These are phyloP conservation scores for Dendroctonus valens DNA, from an alignment of 1,140 invertebrate species.

Conservation along the genomic window DNA sequence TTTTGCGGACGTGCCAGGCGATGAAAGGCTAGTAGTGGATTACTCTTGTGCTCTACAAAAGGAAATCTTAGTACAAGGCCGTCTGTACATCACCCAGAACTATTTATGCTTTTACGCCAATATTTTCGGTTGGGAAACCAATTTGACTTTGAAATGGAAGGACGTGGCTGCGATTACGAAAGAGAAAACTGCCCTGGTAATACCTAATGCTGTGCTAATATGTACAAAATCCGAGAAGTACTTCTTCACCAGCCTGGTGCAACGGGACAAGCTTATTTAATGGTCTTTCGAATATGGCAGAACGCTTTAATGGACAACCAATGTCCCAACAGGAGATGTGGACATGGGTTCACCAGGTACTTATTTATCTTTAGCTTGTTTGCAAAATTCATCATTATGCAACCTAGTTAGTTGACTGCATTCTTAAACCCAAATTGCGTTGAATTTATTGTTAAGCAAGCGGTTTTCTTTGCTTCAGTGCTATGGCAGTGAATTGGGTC, in stretches of 20 bases:
- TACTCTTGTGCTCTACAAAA: conserved; percentile 95
- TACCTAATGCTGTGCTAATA: conserved; percentile 92
- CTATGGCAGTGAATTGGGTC: conserved; percentile 89
- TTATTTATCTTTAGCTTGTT: neutral
- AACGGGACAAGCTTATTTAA: conserved; percentile 90
- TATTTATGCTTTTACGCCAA: conserved; percentile 95
- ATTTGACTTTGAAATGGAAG: conserved; percentile 76
- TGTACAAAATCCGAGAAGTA: conserved; percentile 81
- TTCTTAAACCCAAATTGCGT: too few relatives aligned
- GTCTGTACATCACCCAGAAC: conserved; percentile 89
- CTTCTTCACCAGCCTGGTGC: conserved; percentile 90
- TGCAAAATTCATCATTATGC: too few relatives aligned
- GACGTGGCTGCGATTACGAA: conserved; percentile 91
- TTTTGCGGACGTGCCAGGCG: conserved; percentile 87
- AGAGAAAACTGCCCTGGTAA: conserved; percentile 89
- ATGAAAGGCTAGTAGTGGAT: conserved; percentile 91
- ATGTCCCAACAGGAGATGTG: conserved; percentile 86
- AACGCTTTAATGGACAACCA: conserved; percentile 89
- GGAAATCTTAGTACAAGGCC: conserved; percentile 89
- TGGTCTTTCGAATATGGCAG: conserved; percentile 94
- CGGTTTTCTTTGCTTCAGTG: conserved; percentile 53
- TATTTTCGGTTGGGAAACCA: conserved; percentile 92
- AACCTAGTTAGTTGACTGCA: too few relatives aligned
- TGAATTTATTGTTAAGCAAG: too few relatives aligned
- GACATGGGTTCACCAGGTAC: conserved; percentile 65